Evolutionary conservation across 2,888 invertebrate genomes (phyloP).

Genomic region (Agrochola macilenta): DNA sequence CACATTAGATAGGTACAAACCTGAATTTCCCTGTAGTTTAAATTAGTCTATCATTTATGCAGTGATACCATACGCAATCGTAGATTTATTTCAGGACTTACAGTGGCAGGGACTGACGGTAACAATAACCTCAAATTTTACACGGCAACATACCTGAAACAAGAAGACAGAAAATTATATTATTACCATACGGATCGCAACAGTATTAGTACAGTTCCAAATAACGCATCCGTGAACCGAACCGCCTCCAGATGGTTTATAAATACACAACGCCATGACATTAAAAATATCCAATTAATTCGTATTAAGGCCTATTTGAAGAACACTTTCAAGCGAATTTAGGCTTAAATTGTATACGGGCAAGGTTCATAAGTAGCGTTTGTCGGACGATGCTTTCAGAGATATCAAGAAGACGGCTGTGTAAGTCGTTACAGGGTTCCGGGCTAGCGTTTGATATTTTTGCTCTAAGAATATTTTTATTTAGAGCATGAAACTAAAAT

Average conservation of each 20-base stretch:
- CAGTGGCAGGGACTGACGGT: neutral
- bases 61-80: neutral
- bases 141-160: constrained; percentile 74
- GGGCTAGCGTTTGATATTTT: constrained; percentile 79
- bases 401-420: constrained; percentile 77
- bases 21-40: neutral
- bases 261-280: constrained; percentile 81
- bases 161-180: constrained; percentile 55
- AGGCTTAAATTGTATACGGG: constrained; percentile 63
- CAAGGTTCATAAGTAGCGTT: constrained; percentile 59
- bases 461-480: constrained; percentile 73
- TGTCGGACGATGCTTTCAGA: constrained; percentile 70
- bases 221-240: constrained; percentile 72
- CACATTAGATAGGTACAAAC: neutral
- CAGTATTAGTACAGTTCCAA: constrained; percentile 57
- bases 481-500: constrained; percentile 57
- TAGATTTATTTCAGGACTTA: constrained; percentile 21
- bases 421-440: constrained; percentile 79
- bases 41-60: neutral
- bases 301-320: constrained; percentile 76
- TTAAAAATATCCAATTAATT: constrained; percentile 82
- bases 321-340: constrained; percentile 62
- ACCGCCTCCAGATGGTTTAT: constrained; percentile 80
- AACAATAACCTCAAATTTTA: constrained; percentile 22
- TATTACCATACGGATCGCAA: constrained; percentile 37